Conservation (phyloP, 23 tunicate species). For the Botrylloides violaceus region DNA sequence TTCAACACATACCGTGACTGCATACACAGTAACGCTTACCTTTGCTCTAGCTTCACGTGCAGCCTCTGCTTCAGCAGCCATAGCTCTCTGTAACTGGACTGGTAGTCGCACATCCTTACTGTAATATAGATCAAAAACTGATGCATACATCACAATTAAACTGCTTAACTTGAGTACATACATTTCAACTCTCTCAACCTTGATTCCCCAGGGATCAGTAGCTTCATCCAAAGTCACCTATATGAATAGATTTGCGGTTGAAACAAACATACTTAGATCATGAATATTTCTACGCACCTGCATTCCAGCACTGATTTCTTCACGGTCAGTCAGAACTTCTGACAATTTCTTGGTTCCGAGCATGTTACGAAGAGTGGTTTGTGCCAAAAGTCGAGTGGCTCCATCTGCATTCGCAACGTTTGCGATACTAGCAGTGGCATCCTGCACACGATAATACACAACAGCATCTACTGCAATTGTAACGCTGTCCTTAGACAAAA, state of each 20-base stretch:
- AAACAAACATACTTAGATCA: too few species aligned
- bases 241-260: too few species aligned
- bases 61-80: conserved; percentile 97
- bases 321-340: conserved; percentile 81
- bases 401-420: conserved; percentile 86
- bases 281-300: conserved; percentile 44
- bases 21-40: conserved; percentile 31
- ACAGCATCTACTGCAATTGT: conserved; percentile 88
- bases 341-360: conserved; percentile 78
- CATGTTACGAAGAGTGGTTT: conserved; percentile 83
- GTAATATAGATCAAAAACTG: neutral
- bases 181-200: conserved; percentile 90
- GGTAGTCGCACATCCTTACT: conserved; percentile 87
- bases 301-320: conserved; percentile 73
- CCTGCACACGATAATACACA: conserved; percentile 70
- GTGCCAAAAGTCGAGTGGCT: conserved; percentile 85
- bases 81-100: conserved; percentile 75
- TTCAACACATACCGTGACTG: too few species aligned
- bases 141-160: neutral
- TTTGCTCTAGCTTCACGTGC: conserved; percentile 90
- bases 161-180: too few species aligned
- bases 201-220: conserved; percentile 95
- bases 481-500: conserved; percentile 87
- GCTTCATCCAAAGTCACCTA: conserved; percentile 77
- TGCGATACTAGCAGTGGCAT: conserved; percentile 77